Conservation (phyloP, 2,888 invertebrate species). For the Arrhopalites spinosus region DNA sequence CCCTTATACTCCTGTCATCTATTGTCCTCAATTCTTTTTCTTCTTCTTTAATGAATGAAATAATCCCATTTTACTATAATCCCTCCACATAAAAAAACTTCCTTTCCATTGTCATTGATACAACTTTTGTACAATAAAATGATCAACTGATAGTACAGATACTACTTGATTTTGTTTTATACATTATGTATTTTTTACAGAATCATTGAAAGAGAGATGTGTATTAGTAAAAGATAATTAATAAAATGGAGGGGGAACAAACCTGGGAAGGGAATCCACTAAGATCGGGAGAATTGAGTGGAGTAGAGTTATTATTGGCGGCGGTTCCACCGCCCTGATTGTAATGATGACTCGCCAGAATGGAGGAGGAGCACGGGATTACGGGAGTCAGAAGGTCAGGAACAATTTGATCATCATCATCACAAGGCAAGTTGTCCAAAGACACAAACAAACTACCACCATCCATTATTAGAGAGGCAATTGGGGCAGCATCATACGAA, state of each 20-base stretch:
- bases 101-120: not conserved
- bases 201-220: not conserved
- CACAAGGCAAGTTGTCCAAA: slow-evolving; percentile 34
- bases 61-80: not conserved
- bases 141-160: no score
- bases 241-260: not conserved
- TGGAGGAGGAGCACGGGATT: slow-evolving; percentile 40
- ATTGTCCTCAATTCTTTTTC: slow-evolving; percentile 24
- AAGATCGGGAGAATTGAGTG: slow-evolving; percentile 25
- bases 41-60: slow-evolving; percentile 18
- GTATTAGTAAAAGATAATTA: no score
- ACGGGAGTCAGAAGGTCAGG: slow-evolving; percentile 54
- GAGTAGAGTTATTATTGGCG: slow-evolving; percentile 39
- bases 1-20: not conserved
- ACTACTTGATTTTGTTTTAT: no score
- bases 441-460: slow-evolving; percentile 45
- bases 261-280: slow-evolving; percentile 34
- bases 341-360: slow-evolving; percentile 55
- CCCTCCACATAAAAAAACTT: not conserved
- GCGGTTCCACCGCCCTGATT: slow-evolving; percentile 43
- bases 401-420: slow-evolving; percentile 52
- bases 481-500: slow-evolving; percentile 35
- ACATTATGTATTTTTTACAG: not conserved
- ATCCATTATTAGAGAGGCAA: slow-evolving; percentile 42
- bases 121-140: not conserved